These are phyloP conservation scores for Chaetogeoica ovagalla DNA, from an alignment of 2,888 invertebrate genomes.

Conservation along the genomic window DNA sequence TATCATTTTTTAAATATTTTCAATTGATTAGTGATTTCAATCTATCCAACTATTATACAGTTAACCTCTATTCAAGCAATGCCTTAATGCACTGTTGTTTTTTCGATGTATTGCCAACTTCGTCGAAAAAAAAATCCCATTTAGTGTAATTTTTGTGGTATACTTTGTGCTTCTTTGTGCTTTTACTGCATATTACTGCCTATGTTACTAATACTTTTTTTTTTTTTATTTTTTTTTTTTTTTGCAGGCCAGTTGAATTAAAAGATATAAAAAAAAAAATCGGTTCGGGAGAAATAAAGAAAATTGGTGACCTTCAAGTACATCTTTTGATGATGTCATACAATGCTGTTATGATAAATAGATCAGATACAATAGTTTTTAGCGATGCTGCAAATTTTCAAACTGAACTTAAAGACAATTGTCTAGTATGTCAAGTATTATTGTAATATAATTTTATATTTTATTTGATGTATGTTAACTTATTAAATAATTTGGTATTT, in stretches of 20 bases:
- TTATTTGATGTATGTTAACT: background rate
- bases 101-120: too few relatives aligned
- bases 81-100: too few relatives aligned
- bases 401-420: background rate
- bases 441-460: background rate
- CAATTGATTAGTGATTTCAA: too few relatives aligned
- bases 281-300: background rate
- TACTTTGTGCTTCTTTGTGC: too few relatives aligned
- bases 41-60: too few relatives aligned
- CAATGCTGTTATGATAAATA: slow-evolving; percentile 1
- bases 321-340: background rate
- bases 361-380: background rate
- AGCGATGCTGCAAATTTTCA: slow-evolving; percentile 8
- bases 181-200: too few relatives aligned
- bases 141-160: too few relatives aligned
- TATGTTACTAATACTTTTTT: too few relatives aligned
- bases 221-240: background rate
- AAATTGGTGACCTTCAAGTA: background rate
- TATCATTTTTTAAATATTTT: too few relatives aligned
- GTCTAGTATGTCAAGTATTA: background rate
- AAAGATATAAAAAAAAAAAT: slow-evolving; percentile 3
- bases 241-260: slow-evolving; percentile 4
- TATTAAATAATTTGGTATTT: background rate
- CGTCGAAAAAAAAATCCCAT: too few relatives aligned
- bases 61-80: too few relatives aligned